phyloP scores from a whole-genome alignment of 2,113 vertebrate species.

The Ifrita kowaldi region DNA sequence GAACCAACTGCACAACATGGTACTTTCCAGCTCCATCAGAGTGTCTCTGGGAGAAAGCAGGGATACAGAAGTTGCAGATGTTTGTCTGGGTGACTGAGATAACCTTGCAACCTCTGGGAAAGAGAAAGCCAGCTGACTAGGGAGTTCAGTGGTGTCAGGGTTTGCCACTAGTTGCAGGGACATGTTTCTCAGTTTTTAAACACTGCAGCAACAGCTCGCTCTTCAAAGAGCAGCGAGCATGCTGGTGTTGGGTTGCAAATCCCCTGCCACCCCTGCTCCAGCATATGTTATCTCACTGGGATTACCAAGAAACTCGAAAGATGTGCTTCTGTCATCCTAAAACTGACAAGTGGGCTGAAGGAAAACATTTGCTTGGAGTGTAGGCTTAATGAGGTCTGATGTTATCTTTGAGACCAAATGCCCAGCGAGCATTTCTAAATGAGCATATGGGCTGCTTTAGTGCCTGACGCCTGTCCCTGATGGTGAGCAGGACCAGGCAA shows the following conservation, averaged over 20 bases:
- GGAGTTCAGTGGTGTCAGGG: neutral
- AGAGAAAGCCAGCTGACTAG: neutral
- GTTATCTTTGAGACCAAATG: slow-evolving; percentile 45
- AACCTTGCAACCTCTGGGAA: neutral
- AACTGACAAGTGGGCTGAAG: slow-evolving; percentile 40
- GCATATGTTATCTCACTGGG: slow-evolving; percentile 21
- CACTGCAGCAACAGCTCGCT: neutral
- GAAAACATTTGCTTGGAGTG: neutral
- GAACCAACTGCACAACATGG: neutral
- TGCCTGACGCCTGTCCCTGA: neutral
- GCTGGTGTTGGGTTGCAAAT: slow-evolving; percentile 27
- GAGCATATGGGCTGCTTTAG: neutral
- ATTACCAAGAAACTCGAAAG: slow-evolving; percentile 29
- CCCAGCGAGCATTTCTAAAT: neutral
- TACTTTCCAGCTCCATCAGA: neutral
- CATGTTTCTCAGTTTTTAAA: neutral
- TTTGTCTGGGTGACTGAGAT: neutral
- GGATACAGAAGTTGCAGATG: neutral
- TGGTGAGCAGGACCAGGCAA: neutral
- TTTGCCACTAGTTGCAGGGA: neutral
- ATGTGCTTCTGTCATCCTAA: slow-evolving; percentile 14
- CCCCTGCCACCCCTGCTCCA: neutral
- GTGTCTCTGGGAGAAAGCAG: neutral
- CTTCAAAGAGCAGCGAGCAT: neutral
- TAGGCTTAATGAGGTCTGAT: slow-evolving; percentile 45